phyloP scores from a whole-genome alignment of 2,797 vertebrate species.

The Knipowitschia caucasica region DNA sequence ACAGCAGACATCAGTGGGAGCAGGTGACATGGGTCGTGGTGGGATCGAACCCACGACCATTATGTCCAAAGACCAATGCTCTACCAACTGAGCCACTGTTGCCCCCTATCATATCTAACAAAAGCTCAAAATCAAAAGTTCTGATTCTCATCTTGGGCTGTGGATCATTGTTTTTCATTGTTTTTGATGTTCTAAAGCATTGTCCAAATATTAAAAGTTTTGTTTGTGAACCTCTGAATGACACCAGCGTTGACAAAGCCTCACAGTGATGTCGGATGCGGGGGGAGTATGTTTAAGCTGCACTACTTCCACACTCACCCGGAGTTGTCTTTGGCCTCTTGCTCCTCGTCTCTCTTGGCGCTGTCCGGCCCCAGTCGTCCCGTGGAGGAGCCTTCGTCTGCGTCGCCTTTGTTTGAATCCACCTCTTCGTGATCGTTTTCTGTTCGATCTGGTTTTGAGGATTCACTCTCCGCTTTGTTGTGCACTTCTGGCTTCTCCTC shows the following conservation, averaged over 20 bases:
- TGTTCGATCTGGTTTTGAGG: conserved; percentile 39
- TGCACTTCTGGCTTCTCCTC: conserved; percentile 62
- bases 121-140: neutral
- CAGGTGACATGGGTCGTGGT: too few species aligned
- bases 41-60: too few species aligned
- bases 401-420: conserved; percentile 46
- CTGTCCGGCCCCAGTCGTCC: conserved; percentile 39
- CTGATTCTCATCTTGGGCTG: neutral
- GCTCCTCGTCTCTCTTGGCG: conserved; percentile 62
- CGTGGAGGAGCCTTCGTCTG: conserved; percentile 58
- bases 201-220: neutral
- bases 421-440: conserved; percentile 40
- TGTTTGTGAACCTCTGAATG: neutral
- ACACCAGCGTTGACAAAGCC: neutral
- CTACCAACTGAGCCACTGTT: too few species aligned
- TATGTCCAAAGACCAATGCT: too few species aligned
- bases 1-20: too few species aligned
- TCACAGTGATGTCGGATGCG: neutral
- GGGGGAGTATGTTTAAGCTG: neutral
- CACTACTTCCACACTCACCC: conserved; percentile 67
- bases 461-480: conserved; percentile 50
- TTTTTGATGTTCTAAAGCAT: neutral
- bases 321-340: conserved; percentile 71
- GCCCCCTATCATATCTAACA: too few species aligned
- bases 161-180: neutral